These are phyloP conservation scores for Typhlichthys eigenmanni DNA, from an alignment of 2,797 vertebrate species.

Conservation along the genomic window DNA sequence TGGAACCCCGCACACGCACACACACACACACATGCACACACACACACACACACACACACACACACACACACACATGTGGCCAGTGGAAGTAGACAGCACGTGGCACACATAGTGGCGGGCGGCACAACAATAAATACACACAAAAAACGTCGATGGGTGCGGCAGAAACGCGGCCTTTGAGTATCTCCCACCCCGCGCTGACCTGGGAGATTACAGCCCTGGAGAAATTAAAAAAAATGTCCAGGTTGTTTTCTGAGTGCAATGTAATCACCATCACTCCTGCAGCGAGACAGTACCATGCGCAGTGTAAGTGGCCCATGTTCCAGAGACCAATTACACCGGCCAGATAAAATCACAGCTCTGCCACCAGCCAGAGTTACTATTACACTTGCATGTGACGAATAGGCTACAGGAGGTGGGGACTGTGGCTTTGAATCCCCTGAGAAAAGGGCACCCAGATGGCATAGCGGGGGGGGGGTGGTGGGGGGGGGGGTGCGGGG, in stretches of 20 bases:
- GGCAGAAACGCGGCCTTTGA: slow-evolving; percentile 26
- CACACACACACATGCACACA: slow-evolving; percentile 8
- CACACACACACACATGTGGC: slow-evolving; percentile 11
- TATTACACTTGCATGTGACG: slow-evolving; percentile 59
- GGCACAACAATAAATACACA: too few species aligned
- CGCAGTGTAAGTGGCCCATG: slow-evolving; percentile 57
- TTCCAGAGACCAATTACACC: slow-evolving; percentile 68
- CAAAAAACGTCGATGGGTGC: not conserved
- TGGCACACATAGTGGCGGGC: too few species aligned
- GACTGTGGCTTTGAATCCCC: slow-evolving; percentile 44
- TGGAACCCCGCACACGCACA: slow-evolving; percentile 14
- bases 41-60: slow-evolving; percentile 13
- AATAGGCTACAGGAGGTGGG: slow-evolving; percentile 39
- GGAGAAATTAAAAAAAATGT: slow-evolving; percentile 51
- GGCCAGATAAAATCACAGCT: slow-evolving; percentile 64
- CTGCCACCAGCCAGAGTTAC: slow-evolving; percentile 55
- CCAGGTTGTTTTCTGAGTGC: slow-evolving; percentile 33
- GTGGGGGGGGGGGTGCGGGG: not conserved
- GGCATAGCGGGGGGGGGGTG: not conserved
- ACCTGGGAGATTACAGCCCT: slow-evolving; percentile 15
- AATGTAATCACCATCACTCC: slow-evolving; percentile 62
- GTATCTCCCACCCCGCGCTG: not conserved
- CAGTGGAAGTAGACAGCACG: not conserved
- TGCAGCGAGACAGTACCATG: slow-evolving; percentile 41
- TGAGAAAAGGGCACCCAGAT: slow-evolving; percentile 33